A percentile compares a stretch with the other conserved stretches of the same genome.
phyloP scores from a whole-genome alignment of 2,797 vertebrate species.

The Squalus acanthias region DNA sequence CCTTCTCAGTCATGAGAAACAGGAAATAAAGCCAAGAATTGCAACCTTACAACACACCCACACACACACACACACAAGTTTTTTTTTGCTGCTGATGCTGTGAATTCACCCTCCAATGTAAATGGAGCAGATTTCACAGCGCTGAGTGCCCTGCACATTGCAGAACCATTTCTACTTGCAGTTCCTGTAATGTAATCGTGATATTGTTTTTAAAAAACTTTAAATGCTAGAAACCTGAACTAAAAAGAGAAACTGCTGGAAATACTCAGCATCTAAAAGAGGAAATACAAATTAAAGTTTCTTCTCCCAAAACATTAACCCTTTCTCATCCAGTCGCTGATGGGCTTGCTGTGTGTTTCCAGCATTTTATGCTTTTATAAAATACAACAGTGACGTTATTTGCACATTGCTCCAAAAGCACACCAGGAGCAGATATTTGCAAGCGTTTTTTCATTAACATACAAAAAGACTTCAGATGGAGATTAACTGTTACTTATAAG shows the following conservation, averaged over 20 bases:
- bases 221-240: not conserved
- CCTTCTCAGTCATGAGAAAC: not conserved
- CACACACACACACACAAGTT: not conserved
- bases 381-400: not conserved
- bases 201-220: not conserved
- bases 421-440: not conserved
- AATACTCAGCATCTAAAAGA: not conserved
- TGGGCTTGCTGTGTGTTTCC: not conserved
- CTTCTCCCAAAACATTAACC: not conserved
- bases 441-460: not conserved
- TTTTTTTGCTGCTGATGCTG: not conserved
- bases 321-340: not conserved
- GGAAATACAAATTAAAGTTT: not conserved
- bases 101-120: not conserved
- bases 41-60: not conserved
- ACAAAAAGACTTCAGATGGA: not conserved
- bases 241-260: not conserved
- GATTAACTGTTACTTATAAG: not conserved
- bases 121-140: not conserved
- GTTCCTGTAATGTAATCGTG: not conserved
- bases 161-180: not conserved
- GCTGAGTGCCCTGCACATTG: not conserved
- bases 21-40: constrained; percentile 13
- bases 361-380: not conserved
- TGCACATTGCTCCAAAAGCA: not conserved